Conservation (phyloP, 2,888 invertebrate species). For the Eupithecia centaureata region DNA sequence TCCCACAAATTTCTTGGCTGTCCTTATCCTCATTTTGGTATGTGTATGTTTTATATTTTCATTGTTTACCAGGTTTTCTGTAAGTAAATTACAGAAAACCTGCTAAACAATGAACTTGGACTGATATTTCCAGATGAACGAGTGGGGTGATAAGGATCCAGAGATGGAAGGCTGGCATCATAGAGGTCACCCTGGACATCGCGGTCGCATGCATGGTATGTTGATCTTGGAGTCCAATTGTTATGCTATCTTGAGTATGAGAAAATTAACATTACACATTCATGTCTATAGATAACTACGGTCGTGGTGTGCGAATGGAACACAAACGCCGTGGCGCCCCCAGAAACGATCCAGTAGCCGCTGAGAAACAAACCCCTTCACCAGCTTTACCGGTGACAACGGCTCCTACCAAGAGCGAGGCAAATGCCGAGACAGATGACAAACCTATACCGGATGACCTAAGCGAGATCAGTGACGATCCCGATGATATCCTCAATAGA, state of each 20-base stretch:
- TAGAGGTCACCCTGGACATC: conserved; percentile 78
- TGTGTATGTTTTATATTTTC: conserved; percentile 52
- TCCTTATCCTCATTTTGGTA: conserved; percentile 79
- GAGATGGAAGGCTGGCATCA: conserved; percentile 80
- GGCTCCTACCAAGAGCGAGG: conserved; percentile 66
- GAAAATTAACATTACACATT: background rate
- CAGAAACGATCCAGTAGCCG: conserved; percentile 67
- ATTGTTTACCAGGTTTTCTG: background rate
- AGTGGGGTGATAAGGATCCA: conserved; percentile 80
- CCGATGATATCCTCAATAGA: conserved; percentile 93
- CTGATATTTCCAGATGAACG: conserved; percentile 66
- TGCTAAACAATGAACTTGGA: no score
- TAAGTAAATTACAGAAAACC: conserved; percentile 3
- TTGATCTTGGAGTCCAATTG: background rate
- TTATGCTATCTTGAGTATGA: background rate
- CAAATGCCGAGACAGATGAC: conserved; percentile 74
- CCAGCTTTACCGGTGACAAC: conserved; percentile 68
- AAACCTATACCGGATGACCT: conserved; percentile 87
- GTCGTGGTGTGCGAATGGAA: conserved; percentile 74
- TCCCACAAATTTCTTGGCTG: conserved; percentile 82
- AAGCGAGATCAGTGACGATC: conserved; percentile 95
- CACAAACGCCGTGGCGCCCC: conserved; percentile 68
- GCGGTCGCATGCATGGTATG: conserved; percentile 77
- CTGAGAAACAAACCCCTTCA: conserved; percentile 61
- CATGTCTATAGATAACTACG: conserved; percentile 67